Conservation (phyloP, 1,140 invertebrate species). For the Drosophila littoralis region DNA sequence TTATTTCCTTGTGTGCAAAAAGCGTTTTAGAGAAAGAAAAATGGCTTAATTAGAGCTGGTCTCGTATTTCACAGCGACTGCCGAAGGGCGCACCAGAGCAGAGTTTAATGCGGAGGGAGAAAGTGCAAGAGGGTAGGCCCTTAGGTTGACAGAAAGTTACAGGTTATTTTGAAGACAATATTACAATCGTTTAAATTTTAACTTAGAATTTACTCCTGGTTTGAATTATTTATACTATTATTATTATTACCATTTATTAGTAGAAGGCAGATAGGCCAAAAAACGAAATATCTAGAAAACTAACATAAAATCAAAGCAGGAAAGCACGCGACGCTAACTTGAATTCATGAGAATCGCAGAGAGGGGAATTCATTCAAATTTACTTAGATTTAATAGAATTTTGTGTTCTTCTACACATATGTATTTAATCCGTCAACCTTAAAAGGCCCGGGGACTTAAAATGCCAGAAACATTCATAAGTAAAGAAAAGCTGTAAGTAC, state of each 20-base stretch:
- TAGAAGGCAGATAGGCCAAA: no score
- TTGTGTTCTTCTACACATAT: not conserved
- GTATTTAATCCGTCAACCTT: constrained; percentile 53
- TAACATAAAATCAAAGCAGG: no score
- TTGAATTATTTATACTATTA: no score
- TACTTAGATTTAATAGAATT: constrained; percentile 1
- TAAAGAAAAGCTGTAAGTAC: constrained; percentile 35
- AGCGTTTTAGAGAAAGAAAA: constrained; percentile 42
- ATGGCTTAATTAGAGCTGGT: constrained; percentile 69
- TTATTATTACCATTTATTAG: no score
- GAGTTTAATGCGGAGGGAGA: constrained; percentile 9
- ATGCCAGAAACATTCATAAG: constrained; percentile 49
- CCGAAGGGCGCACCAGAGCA: not conserved
- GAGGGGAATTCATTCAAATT: constrained; percentile 1
- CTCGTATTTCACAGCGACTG: constrained; percentile 43
- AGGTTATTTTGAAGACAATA: no score
- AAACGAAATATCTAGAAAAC: no score
- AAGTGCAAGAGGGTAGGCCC: not conserved
- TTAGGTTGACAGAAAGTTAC: not conserved
- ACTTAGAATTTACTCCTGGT: no score
- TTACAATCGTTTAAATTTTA: no score
- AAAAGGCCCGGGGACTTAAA: constrained; percentile 39
- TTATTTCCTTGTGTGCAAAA: constrained; percentile 44
- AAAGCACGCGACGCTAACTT: no score
- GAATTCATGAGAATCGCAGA: no score